Conservation (phyloP, 2,113 vertebrate genomes). For the Aphyosemion australe region DNA sequence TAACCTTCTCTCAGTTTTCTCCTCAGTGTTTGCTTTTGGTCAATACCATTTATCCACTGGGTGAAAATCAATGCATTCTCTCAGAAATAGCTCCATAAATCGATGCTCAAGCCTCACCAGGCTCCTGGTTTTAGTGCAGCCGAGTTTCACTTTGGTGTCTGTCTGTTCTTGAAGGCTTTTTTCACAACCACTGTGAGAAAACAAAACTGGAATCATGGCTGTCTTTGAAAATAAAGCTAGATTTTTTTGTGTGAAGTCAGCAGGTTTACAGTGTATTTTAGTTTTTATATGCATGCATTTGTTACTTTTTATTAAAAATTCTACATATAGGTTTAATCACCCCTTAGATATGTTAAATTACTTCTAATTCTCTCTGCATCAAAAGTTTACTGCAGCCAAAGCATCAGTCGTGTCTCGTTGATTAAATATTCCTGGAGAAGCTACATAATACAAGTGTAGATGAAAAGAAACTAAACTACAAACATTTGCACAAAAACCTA, state of each 20-base stretch:
- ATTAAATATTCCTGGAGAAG: too few species aligned
- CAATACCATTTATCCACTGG: constrained; percentile 11
- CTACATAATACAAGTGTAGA: too few species aligned
- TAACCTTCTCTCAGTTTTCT: constrained; percentile 17
- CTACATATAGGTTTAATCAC: not conserved
- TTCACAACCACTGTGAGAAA: too few species aligned
- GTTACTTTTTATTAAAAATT: not conserved
- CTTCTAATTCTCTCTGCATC: not conserved
- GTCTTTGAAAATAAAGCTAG: too few species aligned
- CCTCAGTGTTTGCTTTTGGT: constrained; percentile 23
- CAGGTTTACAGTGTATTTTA: not conserved
- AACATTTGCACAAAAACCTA: not conserved
- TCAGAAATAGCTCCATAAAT: constrained; percentile 31
- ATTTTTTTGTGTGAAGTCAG: too few species aligned
- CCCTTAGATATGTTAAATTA: not conserved
- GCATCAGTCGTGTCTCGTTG: too few species aligned
- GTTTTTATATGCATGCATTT: not conserved
- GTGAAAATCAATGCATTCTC: constrained; percentile 24
- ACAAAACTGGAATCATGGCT: too few species aligned
- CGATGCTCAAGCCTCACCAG: constrained; percentile 14
- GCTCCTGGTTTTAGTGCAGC: not conserved
- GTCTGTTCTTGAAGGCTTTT: too few species aligned
- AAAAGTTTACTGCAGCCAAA: not conserved
- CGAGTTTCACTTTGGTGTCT: not conserved
- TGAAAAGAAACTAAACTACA: too few species aligned